Conservation (phyloP, 2,888 invertebrate genomes). For the Pandemis corylana region DNA sequence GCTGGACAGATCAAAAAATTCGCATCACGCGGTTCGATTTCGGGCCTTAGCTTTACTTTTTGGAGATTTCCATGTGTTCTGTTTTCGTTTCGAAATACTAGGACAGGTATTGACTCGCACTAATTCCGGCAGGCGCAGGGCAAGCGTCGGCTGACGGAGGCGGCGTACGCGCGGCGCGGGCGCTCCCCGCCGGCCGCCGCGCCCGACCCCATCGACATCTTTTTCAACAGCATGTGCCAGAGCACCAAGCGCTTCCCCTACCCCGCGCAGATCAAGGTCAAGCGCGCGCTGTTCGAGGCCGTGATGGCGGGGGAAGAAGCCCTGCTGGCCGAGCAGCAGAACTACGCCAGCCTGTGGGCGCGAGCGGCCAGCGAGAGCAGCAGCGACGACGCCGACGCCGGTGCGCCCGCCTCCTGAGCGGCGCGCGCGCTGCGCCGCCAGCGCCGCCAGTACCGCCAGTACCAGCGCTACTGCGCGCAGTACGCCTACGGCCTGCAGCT, state of each 20-base stretch:
- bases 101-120: too few relatives aligned
- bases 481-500: constrained; percentile 23
- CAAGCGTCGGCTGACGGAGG: constrained; percentile 53
- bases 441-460: constrained; percentile 48
- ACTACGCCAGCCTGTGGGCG: constrained; percentile 75
- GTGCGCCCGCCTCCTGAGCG: constrained; percentile 49
- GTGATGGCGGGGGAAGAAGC: constrained; percentile 76
- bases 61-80: too few relatives aligned
- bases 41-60: too few relatives aligned
- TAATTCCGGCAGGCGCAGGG: constrained; percentile 45
- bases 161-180: constrained; percentile 43
- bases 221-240: constrained; percentile 81
- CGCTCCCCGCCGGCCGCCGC: constrained; percentile 46
- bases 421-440: constrained; percentile 58
- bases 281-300: constrained; percentile 70
- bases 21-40: too few relatives aligned
- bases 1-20: too few relatives aligned
- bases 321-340: constrained; percentile 73
- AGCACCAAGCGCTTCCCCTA: constrained; percentile 75
- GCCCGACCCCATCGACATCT: constrained; percentile 74
- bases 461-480: constrained; percentile 35
- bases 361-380: constrained; percentile 60
- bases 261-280: constrained; percentile 74
- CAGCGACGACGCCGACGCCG: constrained; percentile 55
- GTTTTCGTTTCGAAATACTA: too few relatives aligned